Evolutionary conservation across 2,888 invertebrate species (phyloP).

Genomic region (Artemia sinica): DNA sequence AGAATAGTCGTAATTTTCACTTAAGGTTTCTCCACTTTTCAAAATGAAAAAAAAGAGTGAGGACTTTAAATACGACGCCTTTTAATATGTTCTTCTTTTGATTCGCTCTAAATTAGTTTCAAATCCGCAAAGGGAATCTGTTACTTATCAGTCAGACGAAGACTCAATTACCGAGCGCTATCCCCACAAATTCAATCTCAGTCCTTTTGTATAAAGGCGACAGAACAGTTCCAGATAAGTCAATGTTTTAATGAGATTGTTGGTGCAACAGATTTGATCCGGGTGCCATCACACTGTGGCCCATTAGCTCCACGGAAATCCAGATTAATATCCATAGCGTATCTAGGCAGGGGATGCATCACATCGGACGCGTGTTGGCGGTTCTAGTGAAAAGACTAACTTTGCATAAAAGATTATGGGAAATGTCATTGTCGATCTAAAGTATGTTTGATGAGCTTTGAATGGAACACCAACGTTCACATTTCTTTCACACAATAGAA

Average conservation of each 20-base stretch:
- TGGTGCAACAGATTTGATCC: constrained; percentile 13
- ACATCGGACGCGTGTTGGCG: too few species aligned
- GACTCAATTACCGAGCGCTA: constrained; percentile 10
- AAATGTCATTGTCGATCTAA: constrained; percentile 1
- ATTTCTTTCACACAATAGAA: background rate
- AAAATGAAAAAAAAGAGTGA: too few species aligned
- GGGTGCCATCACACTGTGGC: constrained; percentile 7
- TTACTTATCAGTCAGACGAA: background rate
- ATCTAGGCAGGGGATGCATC: too few species aligned
- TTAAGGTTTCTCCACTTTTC: too few species aligned
- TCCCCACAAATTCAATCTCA: constrained; percentile 13
- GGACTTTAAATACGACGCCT: too few species aligned
- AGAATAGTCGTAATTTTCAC: too few species aligned
- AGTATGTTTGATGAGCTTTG: constrained; percentile 7
- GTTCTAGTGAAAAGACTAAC: background rate
- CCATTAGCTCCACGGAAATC: background rate
- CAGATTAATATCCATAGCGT: constrained; percentile 13
- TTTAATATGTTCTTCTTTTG: too few species aligned
- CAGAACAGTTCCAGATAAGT: background rate
- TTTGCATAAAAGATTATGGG: constrained; percentile 10
- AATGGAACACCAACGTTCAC: background rate
- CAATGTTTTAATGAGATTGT: constrained; percentile 11
- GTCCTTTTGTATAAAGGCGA: background rate
- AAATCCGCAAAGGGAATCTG: too few species aligned
- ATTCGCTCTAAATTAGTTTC: too few species aligned